Conservation (phyloP, 2,888 invertebrate genomes). For the Chironomus tentans region DNA sequence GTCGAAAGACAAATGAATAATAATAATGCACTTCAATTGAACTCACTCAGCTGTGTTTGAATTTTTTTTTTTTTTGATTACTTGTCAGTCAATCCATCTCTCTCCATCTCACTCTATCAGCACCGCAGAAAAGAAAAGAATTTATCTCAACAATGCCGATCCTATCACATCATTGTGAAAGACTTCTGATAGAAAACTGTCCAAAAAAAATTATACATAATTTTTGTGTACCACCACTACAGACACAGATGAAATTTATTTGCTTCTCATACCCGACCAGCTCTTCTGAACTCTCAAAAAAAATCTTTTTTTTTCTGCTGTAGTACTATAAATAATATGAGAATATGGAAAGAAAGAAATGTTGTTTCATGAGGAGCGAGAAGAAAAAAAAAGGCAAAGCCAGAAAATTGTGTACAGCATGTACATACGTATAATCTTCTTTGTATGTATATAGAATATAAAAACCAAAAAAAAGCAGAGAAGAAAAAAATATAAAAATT, state of each 20-base stretch:
- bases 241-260: background rate
- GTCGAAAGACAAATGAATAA: background rate
- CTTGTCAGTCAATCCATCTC: too few relatives aligned
- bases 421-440: constrained; percentile 5
- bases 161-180: constrained; percentile 37
- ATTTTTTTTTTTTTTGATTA: too few relatives aligned
- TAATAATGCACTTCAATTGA: background rate
- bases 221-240: constrained; percentile 13
- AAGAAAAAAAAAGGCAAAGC: background rate
- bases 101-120: background rate
- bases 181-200: constrained; percentile 43
- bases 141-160: constrained; percentile 32
- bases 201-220: constrained; percentile 34
- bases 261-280: background rate
- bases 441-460: background rate
- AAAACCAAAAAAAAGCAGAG: background rate
- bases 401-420: background rate
- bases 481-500: background rate
- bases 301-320: background rate
- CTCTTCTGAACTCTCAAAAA: background rate
- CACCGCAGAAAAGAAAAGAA: background rate
- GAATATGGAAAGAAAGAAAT: background rate
- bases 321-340: constrained; percentile 7
- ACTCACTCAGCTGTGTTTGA: background rate
- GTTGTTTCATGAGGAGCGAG: background rate